A percentile compares a stretch with the other conserved stretches of the same genome.
These are phyloP conservation scores for Gallinago undulata DNA, from an alignment of 2,113 vertebrate species.

Conservation along the genomic window DNA sequence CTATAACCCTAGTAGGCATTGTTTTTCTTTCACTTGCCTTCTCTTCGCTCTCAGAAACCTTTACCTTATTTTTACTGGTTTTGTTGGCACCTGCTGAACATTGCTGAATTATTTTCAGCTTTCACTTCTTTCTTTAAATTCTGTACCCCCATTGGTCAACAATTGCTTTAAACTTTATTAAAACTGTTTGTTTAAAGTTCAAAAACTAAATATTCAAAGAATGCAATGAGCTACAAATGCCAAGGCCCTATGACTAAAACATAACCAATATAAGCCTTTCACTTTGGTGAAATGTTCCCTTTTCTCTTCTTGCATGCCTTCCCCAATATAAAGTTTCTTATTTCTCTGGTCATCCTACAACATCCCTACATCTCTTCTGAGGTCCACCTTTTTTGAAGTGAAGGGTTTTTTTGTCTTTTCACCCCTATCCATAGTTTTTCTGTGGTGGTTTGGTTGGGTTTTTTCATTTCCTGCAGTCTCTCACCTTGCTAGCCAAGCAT, in stretches of 20 bases:
- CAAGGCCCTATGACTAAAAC: not conserved
- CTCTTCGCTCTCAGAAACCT: not conserved
- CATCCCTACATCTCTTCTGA: not conserved
- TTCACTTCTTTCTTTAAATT: not conserved
- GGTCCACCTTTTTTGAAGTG: not conserved
- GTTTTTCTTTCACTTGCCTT: not conserved
- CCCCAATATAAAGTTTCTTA: not conserved
- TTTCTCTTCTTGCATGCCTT: not conserved
- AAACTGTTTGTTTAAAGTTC: not conserved
- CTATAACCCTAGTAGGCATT: not conserved
- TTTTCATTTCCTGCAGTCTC: not conserved
- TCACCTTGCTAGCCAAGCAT: not conserved
- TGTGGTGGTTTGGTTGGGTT: not conserved
- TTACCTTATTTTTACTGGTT: not conserved
- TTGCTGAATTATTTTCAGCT: not conserved
- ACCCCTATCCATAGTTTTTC: accelerated
- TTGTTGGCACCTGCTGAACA: not conserved
- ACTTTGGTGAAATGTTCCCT: not conserved
- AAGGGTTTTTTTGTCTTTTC: not conserved
- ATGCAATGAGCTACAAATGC: not conserved
- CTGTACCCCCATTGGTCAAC: not conserved
- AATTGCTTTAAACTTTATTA: not conserved
- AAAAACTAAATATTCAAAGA: not conserved
- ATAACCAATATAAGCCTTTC: not conserved
- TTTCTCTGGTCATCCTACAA: not conserved